Evolutionary conservation across 2,113 vertebrate genomes (phyloP).

Genomic region (Channa maculata): DNA sequence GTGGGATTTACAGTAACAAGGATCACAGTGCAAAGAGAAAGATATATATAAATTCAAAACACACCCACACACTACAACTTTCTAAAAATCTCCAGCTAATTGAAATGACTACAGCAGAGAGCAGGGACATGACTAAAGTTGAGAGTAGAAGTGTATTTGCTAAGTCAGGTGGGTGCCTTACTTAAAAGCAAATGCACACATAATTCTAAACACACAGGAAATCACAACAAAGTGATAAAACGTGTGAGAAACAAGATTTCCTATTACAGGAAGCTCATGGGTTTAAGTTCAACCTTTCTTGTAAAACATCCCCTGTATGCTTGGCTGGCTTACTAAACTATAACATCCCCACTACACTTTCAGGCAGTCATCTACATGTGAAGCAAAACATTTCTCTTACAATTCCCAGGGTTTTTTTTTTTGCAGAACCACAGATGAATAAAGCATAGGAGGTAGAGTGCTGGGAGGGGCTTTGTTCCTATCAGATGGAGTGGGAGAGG

Average conservation of each 20-base stretch:
- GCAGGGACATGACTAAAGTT: slow-evolving; percentile 3
- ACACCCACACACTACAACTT: not conserved
- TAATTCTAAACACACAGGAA: slow-evolving; percentile 33
- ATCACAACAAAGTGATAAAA: not conserved
- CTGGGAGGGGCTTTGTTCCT: slow-evolving; percentile 17
- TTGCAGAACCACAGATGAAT: slow-evolving; percentile 40
- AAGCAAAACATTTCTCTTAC: slow-evolving; percentile 35
- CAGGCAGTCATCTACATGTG: not conserved
- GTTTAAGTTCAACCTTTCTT: slow-evolving; percentile 11
- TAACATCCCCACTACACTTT: slow-evolving; percentile 3
- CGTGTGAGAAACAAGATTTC: slow-evolving; percentile 27
- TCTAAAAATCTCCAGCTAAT: not conserved
- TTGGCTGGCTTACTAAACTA: too few species aligned
- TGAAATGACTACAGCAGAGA: slow-evolving; percentile 6
- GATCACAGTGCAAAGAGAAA: not conserved
- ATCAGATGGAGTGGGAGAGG: slow-evolving; percentile 41
- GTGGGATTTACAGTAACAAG: not conserved
- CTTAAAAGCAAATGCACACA: slow-evolving; percentile 14
- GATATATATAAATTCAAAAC: slow-evolving; percentile 6
- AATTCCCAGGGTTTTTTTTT: slow-evolving; percentile 43
- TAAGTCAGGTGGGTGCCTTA: slow-evolving; percentile 23
- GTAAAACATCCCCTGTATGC: not conserved
- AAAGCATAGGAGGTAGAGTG: slow-evolving; percentile 44
- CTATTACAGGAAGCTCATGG: slow-evolving; percentile 4
- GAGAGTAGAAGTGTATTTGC: not conserved